phyloP scores from a whole-genome alignment of 2,888 invertebrate genomes.

The Cryptocheilus praepositus region DNA sequence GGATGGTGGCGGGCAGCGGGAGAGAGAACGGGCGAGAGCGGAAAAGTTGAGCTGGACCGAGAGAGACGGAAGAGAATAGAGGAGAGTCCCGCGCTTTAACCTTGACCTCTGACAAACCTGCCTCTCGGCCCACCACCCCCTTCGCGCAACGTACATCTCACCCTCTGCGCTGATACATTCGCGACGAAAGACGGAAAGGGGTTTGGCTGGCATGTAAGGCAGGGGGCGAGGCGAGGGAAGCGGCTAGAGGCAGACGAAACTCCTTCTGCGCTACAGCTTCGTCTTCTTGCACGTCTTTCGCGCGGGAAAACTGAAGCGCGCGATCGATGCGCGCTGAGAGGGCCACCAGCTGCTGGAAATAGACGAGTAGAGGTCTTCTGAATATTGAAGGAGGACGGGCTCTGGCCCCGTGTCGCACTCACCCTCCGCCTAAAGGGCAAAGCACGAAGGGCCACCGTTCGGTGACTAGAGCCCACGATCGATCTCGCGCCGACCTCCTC shows the following conservation, averaged over 20 bases:
- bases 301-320: slow-evolving; percentile 34
- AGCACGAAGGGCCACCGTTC: not conserved
- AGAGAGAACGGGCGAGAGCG: not conserved
- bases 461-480: not conserved
- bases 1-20: slow-evolving; percentile 12
- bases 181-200: not conserved
- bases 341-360: slow-evolving; percentile 53
- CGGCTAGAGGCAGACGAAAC: not conserved
- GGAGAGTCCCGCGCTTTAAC: slow-evolving; percentile 46
- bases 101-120: slow-evolving; percentile 55
- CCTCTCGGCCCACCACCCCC: slow-evolving; percentile 5
- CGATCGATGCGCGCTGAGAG: slow-evolving; percentile 55
- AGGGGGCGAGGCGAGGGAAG: not conserved
- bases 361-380: slow-evolving; percentile 37
- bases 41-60: not conserved
- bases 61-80: slow-evolving; percentile 19
- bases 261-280: not conserved
- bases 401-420: not conserved
- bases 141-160: not conserved
- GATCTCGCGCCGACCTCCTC: not conserved
- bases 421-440: slow-evolving; percentile 2
- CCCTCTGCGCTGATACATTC: not conserved
- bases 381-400: slow-evolving; percentile 1
- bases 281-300: slow-evolving; percentile 21
- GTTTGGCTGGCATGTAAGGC: not conserved